Conservation (phyloP, 1,140 invertebrate genomes). For the Chrysomallon squamiferum region DNA sequence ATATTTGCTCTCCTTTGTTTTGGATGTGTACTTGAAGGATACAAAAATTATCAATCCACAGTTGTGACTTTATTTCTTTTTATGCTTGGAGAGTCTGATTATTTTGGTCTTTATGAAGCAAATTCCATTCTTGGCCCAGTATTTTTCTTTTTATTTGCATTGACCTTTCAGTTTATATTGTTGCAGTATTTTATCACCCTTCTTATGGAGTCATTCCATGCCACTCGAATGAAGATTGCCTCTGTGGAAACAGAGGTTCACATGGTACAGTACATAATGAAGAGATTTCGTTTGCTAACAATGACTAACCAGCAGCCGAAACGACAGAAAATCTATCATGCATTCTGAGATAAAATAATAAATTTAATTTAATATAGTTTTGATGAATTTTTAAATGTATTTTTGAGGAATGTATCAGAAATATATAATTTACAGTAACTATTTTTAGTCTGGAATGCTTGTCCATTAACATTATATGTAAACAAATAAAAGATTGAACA, state of each 20-base stretch:
- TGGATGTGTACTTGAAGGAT: conserved; percentile 21
- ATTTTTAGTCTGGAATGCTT: too few relatives aligned
- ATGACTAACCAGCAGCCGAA: neutral
- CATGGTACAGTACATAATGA: neutral
- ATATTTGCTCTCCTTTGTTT: conserved; percentile 25
- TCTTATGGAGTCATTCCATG: conserved; percentile 14
- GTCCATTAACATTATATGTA: too few relatives aligned
- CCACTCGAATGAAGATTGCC: conserved; percentile 10
- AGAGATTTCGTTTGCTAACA: neutral
- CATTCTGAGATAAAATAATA: too few relatives aligned
- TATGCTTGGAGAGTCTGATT: conserved; percentile 31
- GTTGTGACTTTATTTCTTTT: conserved; percentile 33
- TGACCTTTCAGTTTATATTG: conserved; percentile 24
- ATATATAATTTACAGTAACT: too few relatives aligned
- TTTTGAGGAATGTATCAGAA: too few relatives aligned
- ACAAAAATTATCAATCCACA: conserved; percentile 9
- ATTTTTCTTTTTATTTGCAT: conserved; percentile 32
- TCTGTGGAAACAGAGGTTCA: neutral
- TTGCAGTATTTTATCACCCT: conserved; percentile 32
- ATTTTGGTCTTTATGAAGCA: conserved; percentile 13
- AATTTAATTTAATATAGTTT: too few relatives aligned
- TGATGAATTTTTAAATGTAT: too few relatives aligned
- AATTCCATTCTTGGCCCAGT: conserved; percentile 27
- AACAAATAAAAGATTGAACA: too few relatives aligned
- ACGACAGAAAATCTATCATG: too few relatives aligned